A percentile compares a stretch with the other conserved stretches of the same genome.
These are phyloP conservation scores for Dipodomys merriami DNA, from an alignment of 2,113 vertebrate species.

Conservation along the genomic window DNA sequence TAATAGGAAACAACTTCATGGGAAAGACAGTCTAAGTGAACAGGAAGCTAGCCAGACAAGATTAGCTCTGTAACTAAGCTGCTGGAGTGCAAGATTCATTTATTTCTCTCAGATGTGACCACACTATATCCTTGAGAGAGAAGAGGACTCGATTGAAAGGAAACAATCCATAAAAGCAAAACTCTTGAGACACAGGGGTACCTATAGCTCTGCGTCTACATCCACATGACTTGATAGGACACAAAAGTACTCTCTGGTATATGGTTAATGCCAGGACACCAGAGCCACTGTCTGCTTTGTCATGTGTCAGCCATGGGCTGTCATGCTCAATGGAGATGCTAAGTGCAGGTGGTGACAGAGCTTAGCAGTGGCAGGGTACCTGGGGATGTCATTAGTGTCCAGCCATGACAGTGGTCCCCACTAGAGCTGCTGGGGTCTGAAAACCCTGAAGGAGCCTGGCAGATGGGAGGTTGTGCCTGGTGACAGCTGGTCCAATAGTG, in stretches of 20 bases:
- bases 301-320: neutral
- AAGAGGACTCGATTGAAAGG: neutral
- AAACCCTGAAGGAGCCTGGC: neutral
- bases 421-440: neutral
- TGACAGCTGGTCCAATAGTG: neutral
- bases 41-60: constrained; percentile 52
- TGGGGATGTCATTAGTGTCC: neutral
- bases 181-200: neutral
- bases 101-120: constrained; percentile 43
- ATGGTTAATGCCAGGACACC: neutral
- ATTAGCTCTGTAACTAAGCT: neutral
- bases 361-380: neutral
- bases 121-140: neutral
- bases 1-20: neutral
- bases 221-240: neutral
- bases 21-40: constrained; percentile 28
- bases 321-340: no score
- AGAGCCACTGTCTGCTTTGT: neutral
- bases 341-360: neutral
- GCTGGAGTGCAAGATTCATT: neutral
- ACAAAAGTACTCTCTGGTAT: neutral
- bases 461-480: neutral
- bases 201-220: neutral
- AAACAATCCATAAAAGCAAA: neutral
- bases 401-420: no score